phyloP scores from a whole-genome alignment of 2,888 invertebrate genomes.

The Ophion slaviceki region DNA sequence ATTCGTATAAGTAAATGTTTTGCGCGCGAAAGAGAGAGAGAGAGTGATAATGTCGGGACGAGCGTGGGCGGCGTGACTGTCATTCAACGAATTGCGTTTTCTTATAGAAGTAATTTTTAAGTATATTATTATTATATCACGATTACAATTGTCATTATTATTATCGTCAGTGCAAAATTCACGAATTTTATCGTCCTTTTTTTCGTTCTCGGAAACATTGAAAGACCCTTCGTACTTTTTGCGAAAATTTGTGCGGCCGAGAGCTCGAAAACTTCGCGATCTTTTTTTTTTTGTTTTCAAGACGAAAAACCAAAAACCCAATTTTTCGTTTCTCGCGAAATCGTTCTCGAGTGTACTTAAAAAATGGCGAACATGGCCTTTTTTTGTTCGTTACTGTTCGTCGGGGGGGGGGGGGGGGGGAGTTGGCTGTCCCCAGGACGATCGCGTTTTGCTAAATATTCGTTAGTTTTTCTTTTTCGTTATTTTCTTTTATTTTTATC shows the following conservation, averaged over 20 bases:
- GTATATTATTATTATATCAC: conserved; percentile 6
- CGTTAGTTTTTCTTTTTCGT: not conserved
- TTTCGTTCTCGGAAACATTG: not conserved
- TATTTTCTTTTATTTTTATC: conserved; percentile 12
- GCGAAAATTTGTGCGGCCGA: not conserved
- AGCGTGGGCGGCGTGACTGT: conserved; percentile 13
- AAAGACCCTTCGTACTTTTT: conserved; percentile 39
- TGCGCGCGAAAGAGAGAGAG: conserved; percentile 24
- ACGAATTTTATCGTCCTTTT: conserved; percentile 28
- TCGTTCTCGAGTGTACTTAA: conserved; percentile 59
- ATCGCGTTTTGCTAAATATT: conserved; percentile 7
- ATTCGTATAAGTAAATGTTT: conserved; percentile 52
- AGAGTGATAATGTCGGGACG: conserved; percentile 11
- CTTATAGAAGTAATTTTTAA: conserved; percentile 28
- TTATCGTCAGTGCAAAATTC: conserved; percentile 19
- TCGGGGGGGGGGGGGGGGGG: not conserved
- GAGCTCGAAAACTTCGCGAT: not conserved
- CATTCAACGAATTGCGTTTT: conserved; percentile 45
- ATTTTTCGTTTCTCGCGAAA: conserved; percentile 8
- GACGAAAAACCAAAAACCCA: not conserved
- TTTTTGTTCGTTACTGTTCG: not conserved
- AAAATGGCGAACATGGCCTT: conserved; percentile 1
- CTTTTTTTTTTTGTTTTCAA: conserved; percentile 18
- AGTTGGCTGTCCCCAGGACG: conserved; percentile 4
- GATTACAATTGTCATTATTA: conserved; percentile 20